Percentiles rank a stretch among this genome's conserved stretches.
Conservation (phyloP, 2,113 vertebrate genomes). For the Synodontis membranacea region DNA sequence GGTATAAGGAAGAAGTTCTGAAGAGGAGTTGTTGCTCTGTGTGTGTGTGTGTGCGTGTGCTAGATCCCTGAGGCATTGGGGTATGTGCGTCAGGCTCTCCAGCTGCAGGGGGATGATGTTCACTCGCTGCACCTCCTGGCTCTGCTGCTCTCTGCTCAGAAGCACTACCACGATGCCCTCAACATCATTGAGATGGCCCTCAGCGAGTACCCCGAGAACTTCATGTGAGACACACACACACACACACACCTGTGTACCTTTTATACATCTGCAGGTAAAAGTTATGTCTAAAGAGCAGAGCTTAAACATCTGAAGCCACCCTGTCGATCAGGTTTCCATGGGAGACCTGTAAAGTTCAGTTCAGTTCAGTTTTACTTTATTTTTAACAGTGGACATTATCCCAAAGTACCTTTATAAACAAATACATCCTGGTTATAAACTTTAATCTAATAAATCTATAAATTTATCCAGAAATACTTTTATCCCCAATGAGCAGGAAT, state of each 20-base stretch:
- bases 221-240: constrained; percentile 79
- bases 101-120: constrained; percentile 94
- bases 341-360: not conserved
- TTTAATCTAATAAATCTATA: too few species aligned
- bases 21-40: not conserved
- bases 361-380: too few species aligned
- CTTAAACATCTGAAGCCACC: not conserved
- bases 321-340: not conserved
- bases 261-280: not conserved
- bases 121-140: constrained; percentile 96
- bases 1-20: not conserved
- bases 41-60: constrained; percentile 51
- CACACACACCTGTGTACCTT: not conserved
- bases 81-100: constrained; percentile 94
- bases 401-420: too few species aligned
- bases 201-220: constrained; percentile 96
- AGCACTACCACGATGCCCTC: constrained; percentile 94
- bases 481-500: too few species aligned
- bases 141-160: constrained; percentile 92
- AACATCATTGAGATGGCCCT: constrained; percentile 99
- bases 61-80: constrained; percentile 97
- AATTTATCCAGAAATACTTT: too few species aligned
- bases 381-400: too few species aligned
- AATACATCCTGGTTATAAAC: too few species aligned
- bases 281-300: not conserved